Percentiles rank a stretch among this genome's conserved stretches.
Evolutionary conservation across 2,888 invertebrate species (phyloP).

Genomic region (Deilephila porcellus): DNA sequence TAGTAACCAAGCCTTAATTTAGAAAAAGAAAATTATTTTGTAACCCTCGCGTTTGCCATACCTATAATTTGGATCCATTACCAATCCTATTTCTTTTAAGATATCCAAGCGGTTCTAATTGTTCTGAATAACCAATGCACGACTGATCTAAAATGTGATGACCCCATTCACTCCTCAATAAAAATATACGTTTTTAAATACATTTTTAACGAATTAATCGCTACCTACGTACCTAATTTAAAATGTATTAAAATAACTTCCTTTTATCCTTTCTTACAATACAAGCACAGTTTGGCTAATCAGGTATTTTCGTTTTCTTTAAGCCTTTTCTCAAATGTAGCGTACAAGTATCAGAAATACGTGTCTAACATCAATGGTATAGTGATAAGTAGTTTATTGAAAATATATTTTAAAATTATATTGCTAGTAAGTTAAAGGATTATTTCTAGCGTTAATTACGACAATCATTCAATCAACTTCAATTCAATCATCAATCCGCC

Average conservation of each 20-base stretch:
- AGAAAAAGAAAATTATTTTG: no score
- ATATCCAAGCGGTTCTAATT: background rate
- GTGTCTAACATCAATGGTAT: background rate
- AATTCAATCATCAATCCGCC: background rate
- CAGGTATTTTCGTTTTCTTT: background rate
- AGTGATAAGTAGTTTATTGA: no score
- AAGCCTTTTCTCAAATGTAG: background rate
- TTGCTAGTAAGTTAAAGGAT: background rate
- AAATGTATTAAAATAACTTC: slow-evolving; percentile 10
- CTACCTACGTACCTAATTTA: background rate
- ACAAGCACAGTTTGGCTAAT: background rate
- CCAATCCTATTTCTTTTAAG: background rate
- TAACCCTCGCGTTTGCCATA: background rate
- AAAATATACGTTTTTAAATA: background rate
- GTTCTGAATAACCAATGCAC: slow-evolving; percentile 7
- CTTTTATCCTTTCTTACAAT: background rate
- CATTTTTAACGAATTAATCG: background rate
- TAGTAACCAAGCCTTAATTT: no score
- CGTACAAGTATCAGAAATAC: background rate
- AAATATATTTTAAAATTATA: no score
- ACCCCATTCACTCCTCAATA: background rate
- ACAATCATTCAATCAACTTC: background rate
- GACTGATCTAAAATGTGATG: background rate
- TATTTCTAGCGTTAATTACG: background rate
- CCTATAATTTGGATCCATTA: background rate